Evolutionary conservation across 2,113 vertebrate species (phyloP), one percentile per base, ranked within the genome.

Genomic region (Ciconia stormi): DNA sequence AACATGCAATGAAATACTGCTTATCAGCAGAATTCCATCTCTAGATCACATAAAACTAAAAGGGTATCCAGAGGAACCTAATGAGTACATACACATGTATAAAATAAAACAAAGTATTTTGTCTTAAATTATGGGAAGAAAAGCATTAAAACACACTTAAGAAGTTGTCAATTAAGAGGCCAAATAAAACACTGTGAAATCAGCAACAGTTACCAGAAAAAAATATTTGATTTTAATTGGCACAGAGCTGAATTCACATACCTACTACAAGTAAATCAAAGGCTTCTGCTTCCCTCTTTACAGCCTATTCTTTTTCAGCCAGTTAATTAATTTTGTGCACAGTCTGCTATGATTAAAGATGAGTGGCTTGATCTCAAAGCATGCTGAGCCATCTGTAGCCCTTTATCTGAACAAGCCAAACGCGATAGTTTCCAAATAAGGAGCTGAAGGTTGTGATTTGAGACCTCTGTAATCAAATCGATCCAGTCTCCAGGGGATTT

Each of bases 301-400:
- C 29, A 76, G 65, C 30, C 65, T 94, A 16, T 87, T 91, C 34
- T 84, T 87, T 90, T 87, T 87, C 46, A 95, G 66, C 18, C 17
- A 62, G 44, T 72, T 89, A 95, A 93, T 93, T 91, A 93, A 94
- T 91, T 85, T 70, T 91, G 25, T 72, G 78, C 89, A 53, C 40
- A 87, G 69, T 79, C 61, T 76, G n/a, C 87, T 89, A 8, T 72
- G 66, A 86, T 80, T 88, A 93, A 96, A 91, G 66, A 90, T 44
- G 66, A 73, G 50, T 83, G 53, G 63, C 84, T 95, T 86, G 89
- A 81, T 90, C 58, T 66, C 55, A 76, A 91, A 95, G 62, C 46
- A 59, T 59, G 62, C 62, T 82, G 81, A 80, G 66, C 34, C 66
- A 69, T 87, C 78, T 79, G 53, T 69, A 93, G n/a, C 58, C 22